Evolutionary conservation across 2,113 vertebrate genomes (phyloP).

Genomic region (Kobus ellipsiprymnus): DNA sequence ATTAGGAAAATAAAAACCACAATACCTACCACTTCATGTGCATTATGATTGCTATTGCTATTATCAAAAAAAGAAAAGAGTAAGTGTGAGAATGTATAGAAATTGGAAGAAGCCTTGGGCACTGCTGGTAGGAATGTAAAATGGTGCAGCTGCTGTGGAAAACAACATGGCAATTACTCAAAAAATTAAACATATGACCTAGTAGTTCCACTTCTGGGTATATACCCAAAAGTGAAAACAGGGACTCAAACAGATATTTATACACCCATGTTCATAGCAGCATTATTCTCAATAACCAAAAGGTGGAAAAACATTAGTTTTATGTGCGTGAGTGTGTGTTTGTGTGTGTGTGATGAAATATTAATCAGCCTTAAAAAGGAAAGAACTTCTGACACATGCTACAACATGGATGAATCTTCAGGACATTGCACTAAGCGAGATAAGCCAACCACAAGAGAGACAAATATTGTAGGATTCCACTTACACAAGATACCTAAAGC

Average conservation of each 20-base stretch:
- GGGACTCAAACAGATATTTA: not conserved
- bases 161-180: not conserved
- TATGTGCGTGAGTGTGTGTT: not conserved
- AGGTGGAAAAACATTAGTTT: not conserved
- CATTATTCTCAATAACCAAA: not conserved
- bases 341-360: not conserved
- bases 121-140: not conserved
- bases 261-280: not conserved
- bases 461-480: not conserved
- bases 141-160: not conserved
- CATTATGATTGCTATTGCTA: not conserved
- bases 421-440: not conserved
- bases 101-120: not conserved
- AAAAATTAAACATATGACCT: not conserved
- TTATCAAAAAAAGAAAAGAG: not conserved
- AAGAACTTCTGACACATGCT: not conserved
- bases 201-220: not conserved
- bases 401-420: not conserved
- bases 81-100: not conserved
- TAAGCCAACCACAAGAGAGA: not conserved
- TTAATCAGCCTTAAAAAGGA: not conserved
- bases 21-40: not conserved
- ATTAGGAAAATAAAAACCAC: constrained; percentile 6
- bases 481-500: not conserved
- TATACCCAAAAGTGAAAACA: constrained; percentile 5